Conservation (phyloP, 1,140 invertebrate species). For the Spodoptera litura region DNA sequence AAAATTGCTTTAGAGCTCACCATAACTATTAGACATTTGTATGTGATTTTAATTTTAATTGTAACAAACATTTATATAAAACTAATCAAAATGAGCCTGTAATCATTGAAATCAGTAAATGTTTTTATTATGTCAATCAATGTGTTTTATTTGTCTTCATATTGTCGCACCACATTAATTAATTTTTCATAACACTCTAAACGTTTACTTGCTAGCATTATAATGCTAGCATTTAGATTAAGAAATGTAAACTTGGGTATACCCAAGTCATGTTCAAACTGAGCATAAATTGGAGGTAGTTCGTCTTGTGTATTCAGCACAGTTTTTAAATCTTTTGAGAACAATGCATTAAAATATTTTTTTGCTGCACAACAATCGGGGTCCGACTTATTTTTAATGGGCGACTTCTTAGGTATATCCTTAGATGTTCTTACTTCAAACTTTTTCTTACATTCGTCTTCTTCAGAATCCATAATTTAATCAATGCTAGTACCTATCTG, state of each 20-base stretch:
- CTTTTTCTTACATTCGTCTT: too few relatives aligned
- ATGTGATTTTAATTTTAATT: background rate
- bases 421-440: too few relatives aligned
- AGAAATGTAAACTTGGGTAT: background rate
- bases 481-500: too few relatives aligned
- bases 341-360: constrained; percentile 31
- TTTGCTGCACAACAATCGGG: constrained; percentile 13
- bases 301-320: background rate
- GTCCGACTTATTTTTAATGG: constrained; percentile 1
- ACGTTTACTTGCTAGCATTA: background rate
- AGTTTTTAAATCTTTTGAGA: constrained; percentile 19
- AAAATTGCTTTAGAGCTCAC: constrained; percentile 1
- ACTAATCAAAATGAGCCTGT: background rate
- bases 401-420: too few relatives aligned
- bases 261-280: constrained; percentile 1
- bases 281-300: background rate
- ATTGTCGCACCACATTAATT: constrained; percentile 1
- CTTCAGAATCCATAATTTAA: too few relatives aligned
- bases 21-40: constrained; percentile 8
- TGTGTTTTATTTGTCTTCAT: constrained; percentile 10
- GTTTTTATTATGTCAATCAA: background rate
- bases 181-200: too few relatives aligned
- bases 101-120: constrained; percentile 4
- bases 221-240: constrained; percentile 31
- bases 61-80: background rate